Base-by-base conservation (phyloP, 2,797 vertebrate species). In the Enteromius argenteus region DNA sequence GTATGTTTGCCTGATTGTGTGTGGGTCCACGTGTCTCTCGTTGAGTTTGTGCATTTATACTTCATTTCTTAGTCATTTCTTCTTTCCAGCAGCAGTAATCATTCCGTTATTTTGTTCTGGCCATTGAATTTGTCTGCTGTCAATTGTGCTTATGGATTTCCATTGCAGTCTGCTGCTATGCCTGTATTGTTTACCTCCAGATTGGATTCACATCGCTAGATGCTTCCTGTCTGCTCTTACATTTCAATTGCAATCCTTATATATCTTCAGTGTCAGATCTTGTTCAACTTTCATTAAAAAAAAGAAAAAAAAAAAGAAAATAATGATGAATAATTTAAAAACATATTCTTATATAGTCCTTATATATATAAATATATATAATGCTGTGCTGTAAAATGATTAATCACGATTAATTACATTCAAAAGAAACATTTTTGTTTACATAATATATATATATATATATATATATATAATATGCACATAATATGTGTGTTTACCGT, bases 81-180 rank as follows among this genome's bases (percentile, higher is more conserved):
- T 71, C 56, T 35, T n/a, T 62, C 27, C 53, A 64, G 68, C 30
- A 30, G 56, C 80, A 23, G 68, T 81, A 81, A 49, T 73, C 42
- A 23, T 37, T 58, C 39, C 14, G 21, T 73, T 81, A 46, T 81
- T 73, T 81, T 64, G 19, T 64, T 81, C 69, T 62, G 39, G 21
- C 56, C 42, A 64, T 51, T 72, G 69, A 37, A 37, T 49, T 81
- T 81, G 42, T 74, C 80, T 81, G 21, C 56, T 81, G 80, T 81
- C 80, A 74, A 64, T 81, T 81, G 69, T 8, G 42, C 64, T 81
- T 74, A 74, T 81, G 80, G 30, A 81, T 81, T 81, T 74, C 42
- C 56, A 64, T 74, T 81, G 42, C 42, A 37, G 19, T 74, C 69
- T 74, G 30, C 42, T 49, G 56, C 56, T 74, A 64, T 64, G 30